These are phyloP conservation scores for Nymphicus hollandicus DNA, from an alignment of 2,113 vertebrate species.

Conservation along the genomic window DNA sequence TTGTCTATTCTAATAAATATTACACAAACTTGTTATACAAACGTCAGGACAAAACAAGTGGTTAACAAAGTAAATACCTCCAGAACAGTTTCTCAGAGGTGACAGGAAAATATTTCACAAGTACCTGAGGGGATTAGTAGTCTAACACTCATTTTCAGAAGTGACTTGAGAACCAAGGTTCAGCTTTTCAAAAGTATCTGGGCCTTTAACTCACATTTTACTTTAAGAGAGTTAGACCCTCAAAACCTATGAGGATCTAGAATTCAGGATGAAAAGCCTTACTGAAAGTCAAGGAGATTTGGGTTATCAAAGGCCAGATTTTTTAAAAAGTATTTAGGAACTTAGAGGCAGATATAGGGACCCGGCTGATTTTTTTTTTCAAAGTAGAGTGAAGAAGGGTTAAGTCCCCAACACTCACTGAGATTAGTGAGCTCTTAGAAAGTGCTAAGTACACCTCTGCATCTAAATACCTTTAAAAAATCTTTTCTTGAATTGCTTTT, in stretches of 20 bases:
- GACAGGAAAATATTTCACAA: background rate
- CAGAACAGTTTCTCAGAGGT: background rate
- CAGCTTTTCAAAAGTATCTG: background rate
- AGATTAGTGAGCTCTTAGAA: conserved; percentile 33
- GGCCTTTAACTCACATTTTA: background rate
- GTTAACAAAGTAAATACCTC: conserved; percentile 36
- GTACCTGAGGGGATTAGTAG: background rate
- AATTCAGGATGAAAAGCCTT: conserved; percentile 29
- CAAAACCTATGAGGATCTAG: conserved; percentile 9
- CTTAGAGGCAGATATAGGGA: background rate
- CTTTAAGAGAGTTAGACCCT: background rate
- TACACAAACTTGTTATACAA: background rate
- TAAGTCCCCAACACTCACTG: conserved; percentile 24
- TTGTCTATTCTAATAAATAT: conserved; percentile 35
- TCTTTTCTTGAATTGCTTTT: background rate
- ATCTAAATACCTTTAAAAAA: conserved; percentile 15
- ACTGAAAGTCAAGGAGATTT: conserved; percentile 28
- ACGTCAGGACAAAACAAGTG: conserved; percentile 24
- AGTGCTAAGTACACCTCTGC: conserved; percentile 3
- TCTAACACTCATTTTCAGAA: background rate
- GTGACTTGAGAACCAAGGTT: background rate
- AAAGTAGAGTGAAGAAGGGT: conserved; percentile 21
- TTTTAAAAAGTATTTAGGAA: conserved; percentile 5
- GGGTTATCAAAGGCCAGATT: conserved; percentile 37
- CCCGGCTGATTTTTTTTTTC: background rate